Evolutionary conservation across 2,888 invertebrate genomes (phyloP), one percentile per base, ranked within the genome.

Genomic region (Aleiodes testaceus): DNA sequence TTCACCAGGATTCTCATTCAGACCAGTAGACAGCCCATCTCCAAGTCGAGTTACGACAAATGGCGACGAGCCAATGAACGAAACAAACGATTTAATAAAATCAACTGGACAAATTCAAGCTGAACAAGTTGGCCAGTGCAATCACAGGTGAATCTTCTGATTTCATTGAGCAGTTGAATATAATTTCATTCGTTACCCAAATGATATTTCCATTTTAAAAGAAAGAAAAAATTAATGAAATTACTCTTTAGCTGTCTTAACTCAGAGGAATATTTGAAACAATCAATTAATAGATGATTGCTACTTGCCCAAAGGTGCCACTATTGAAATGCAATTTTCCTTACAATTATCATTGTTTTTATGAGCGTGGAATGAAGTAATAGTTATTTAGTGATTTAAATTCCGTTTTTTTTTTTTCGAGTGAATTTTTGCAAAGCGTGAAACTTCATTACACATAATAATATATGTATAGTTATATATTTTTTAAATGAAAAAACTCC

Each of bases 1-100:
- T 83, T 91, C 91, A 2, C 91, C 91, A 7, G 88, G 90, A 71
- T 91, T 91, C 80, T 89, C 88, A 65, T 90, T 90, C 83, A 86
- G 88, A 75, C 86, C 88, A 73, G 89, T 90, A 42, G 91, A 91
- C 80, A 90, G 90, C 80, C 90, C 90, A 4, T 89, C 90, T 1
- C 89, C 90, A 1, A 88, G 87, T 77, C 87, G 89, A 49, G 69
- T 76, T 50, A 81, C 85, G 50, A 82, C 84, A 3, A 85, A 87
- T 44, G 84, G 81, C 12, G 88, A 88, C 36, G 88, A 88, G 67
- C 83, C 87, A 0, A 88, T 88, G 84, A 79, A 82, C 12, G 87
- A 87, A 55, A 78, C 77, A 18, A 82, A 73, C 64, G 80, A 81
- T 66, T 75, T 79, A 4, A 82, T 84, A 77, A 74, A 75, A 59